Base-by-base conservation (phyloP, 2,797 vertebrate species). In the Acipenser oxyrinchus region DNA sequence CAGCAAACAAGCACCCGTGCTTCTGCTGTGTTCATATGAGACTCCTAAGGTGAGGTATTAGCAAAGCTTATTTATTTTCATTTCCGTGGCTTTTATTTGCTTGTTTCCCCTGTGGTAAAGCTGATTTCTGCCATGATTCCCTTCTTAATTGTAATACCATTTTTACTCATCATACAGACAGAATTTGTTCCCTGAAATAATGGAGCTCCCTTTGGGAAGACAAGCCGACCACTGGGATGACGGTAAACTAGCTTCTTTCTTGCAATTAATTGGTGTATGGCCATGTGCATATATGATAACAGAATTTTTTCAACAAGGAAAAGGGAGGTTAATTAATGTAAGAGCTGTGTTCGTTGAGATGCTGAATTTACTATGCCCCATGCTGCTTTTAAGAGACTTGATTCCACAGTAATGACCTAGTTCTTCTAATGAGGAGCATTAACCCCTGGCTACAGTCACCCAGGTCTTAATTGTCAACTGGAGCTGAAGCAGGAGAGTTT, bases 261-360 rank as follows among this genome's bases (percentile, higher is more conserved):
- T 82, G 81, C 93, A 94, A 93, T 96, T 97, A 98, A 98, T 95
- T 95, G 94, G 93, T 95, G 92, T 88, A 91, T 89, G 88, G 90
- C 91, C 93, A 90, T 93, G 89, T 86, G 89, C 91, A 88, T 92
- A 90, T 92, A 95, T 90, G 91, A 91, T 91, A 90, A 91, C 86
- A 89, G 89, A 89, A 81, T 82, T 83, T 80, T 84, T 81, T 85
- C 87, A 93, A 93, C 90, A 90, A 92, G 90, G 84, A 92, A 94
- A 93, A 94, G 94, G 94, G 95, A 97, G 95, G 94, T 96, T 98
- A 99, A 98, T 99, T 99, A 99, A 96, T 95, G 95, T 94, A 97
- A 95, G 93, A 92, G 91, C 88, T 89, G 86, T 93, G 91, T 94
- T 95, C 90, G 73, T 88, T 73, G 87, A 93, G 91, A 95, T 89